A percentile compares a stretch with the other conserved stretches of the same genome.
phyloP scores from a whole-genome alignment of 2,113 vertebrate genomes.

The Clarias batrachus region DNA sequence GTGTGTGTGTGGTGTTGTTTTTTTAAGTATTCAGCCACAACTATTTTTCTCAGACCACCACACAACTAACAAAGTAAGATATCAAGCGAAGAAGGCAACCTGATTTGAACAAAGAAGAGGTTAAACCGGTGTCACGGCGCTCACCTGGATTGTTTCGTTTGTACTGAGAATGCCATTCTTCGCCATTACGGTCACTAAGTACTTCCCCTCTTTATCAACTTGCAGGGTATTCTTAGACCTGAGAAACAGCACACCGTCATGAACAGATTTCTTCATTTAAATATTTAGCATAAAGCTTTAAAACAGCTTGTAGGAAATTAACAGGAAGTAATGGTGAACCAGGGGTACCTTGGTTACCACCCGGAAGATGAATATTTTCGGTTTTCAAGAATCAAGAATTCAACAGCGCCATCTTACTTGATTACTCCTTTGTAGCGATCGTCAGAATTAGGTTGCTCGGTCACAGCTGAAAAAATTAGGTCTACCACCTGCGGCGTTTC shows the following conservation, averaged over 20 bases:
- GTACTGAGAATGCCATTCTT: slow-evolving; percentile 63
- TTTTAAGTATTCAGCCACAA: no score
- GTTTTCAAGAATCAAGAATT: no score
- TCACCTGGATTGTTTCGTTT: slow-evolving; percentile 73
- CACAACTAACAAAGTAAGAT: no score
- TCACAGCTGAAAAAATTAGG: slow-evolving; percentile 68
- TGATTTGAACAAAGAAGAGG: no score
- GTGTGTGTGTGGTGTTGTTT: no score
- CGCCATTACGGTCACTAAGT: slow-evolving; percentile 77
- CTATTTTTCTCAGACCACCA: no score
- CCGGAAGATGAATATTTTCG: not conserved
- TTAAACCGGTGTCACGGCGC: slow-evolving; percentile 19
- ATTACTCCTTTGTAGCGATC: slow-evolving; percentile 66
- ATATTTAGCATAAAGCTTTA: not conserved
- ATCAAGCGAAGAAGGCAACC: no score
- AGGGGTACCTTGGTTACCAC: not conserved
- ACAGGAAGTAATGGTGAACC: not conserved
- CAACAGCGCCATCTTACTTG: slow-evolving; percentile 58
- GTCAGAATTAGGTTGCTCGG: not conserved
- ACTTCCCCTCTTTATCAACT: slow-evolving; percentile 77
- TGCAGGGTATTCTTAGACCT: slow-evolving; percentile 79
- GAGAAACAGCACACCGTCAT: slow-evolving; percentile 18
- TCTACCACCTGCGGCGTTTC: rapidly evolving
- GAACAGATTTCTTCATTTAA: not conserved
- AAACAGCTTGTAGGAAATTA: not conserved